phyloP scores from a whole-genome alignment of 2,888 invertebrate species.

The Nematopogon swammerdamellus region DNA sequence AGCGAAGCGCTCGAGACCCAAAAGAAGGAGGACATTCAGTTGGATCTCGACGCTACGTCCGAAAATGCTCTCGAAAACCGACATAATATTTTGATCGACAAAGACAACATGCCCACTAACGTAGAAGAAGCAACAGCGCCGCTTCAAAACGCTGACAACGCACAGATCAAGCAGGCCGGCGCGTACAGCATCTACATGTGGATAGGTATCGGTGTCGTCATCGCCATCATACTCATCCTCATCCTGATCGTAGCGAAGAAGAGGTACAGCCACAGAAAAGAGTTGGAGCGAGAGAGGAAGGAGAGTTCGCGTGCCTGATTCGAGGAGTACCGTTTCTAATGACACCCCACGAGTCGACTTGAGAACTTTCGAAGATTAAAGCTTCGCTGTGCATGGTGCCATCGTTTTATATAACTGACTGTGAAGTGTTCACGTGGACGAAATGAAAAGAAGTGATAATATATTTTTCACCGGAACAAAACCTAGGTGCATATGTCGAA shows the following conservation, averaged over 20 bases:
- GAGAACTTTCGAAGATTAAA: neutral
- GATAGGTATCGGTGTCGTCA: constrained; percentile 45
- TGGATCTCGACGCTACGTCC: neutral
- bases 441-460: neutral
- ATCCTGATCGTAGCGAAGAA: constrained; percentile 46
- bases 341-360: neutral
- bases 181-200: constrained; percentile 49
- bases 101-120: neutral
- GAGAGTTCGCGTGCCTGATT: constrained; percentile 46
- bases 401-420: neutral
- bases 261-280: constrained; percentile 48
- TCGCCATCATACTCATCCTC: constrained; percentile 35
- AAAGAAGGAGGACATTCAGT: neutral
- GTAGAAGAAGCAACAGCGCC: neutral
- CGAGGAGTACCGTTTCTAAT: constrained; percentile 52
- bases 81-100: neutral
- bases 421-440: neutral
- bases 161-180: constrained; percentile 23
- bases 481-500: neutral
- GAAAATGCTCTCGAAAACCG: neutral
- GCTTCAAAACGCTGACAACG: neutral
- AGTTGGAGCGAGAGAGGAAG: constrained; percentile 43
- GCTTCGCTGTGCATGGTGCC: neutral
- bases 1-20: neutral
- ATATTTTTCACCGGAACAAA: neutral